Percentiles rank a stretch among this genome's conserved stretches.
Conservation (phyloP, 2,797 vertebrate genomes). For the Champsocephalus gunnari region DNA sequence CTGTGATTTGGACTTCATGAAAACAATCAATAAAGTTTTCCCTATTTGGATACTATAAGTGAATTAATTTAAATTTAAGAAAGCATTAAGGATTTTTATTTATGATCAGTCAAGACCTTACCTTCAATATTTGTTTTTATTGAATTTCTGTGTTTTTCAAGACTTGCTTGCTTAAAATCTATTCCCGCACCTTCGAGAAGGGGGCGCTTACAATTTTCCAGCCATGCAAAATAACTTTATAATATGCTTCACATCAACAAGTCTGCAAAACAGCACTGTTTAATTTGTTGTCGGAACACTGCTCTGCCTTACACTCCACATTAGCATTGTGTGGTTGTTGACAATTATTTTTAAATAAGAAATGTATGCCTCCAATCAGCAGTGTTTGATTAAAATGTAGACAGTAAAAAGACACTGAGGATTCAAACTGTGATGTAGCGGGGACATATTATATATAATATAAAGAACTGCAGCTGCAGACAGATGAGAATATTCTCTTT, state of each 20-base stretch:
- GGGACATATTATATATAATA: not conserved
- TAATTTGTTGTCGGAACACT: not conserved
- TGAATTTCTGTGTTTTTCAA: not conserved
- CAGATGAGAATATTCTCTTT: conserved; percentile 13
- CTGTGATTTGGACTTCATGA: conserved; percentile 10
- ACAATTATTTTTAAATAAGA: not conserved
- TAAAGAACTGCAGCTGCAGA: conserved; percentile 3
- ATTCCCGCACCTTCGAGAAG: not conserved
- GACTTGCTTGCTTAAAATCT: not conserved
- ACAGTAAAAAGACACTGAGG: not conserved
- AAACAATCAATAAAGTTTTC: not conserved
- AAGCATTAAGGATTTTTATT: not conserved
- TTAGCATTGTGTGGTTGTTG: not conserved
- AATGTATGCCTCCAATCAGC: not conserved
- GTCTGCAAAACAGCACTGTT: not conserved
- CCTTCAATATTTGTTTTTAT: not conserved
- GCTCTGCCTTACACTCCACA: not conserved
- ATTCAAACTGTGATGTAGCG: not conserved
- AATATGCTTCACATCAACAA: not conserved
- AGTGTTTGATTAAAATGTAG: conserved; percentile 8
- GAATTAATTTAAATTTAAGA: not conserved
- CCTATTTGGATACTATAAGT: not conserved
- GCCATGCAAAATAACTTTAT: not conserved
- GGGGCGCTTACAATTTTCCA: not conserved
- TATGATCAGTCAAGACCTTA: not conserved